phyloP scores from a whole-genome alignment of 2,113 vertebrate genomes.

The Indicator indicator region DNA sequence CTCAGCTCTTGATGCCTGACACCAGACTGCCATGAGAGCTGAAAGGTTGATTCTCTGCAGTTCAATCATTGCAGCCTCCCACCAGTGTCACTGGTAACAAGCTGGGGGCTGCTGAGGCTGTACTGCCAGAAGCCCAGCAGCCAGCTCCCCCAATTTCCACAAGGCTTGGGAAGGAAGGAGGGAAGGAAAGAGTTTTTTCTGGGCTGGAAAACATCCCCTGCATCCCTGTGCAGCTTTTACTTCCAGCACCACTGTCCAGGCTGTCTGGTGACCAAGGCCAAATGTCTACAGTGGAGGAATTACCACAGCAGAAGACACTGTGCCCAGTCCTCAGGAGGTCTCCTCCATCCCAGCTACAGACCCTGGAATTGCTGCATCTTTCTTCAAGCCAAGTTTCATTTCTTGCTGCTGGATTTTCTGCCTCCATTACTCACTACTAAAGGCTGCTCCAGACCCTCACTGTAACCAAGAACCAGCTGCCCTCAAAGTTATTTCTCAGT shows the following conservation, averaged over 20 bases:
- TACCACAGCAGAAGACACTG: not conserved
- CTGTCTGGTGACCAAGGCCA: not conserved
- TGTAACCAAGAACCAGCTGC: not conserved
- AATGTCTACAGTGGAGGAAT: not conserved
- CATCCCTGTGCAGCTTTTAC: not conserved
- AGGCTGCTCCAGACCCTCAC: not conserved
- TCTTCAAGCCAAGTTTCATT: not conserved
- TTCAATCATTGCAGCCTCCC: not conserved
- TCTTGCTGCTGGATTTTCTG: not conserved
- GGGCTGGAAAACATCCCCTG: not conserved
- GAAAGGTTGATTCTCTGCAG: not conserved
- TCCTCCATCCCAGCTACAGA: not conserved
- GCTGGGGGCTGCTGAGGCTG: not conserved
- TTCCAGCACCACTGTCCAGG: not conserved
- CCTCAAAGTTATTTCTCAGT: not conserved
- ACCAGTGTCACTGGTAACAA: not conserved
- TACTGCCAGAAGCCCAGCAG: not conserved
- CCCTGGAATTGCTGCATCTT: not conserved
- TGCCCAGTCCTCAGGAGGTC: not conserved
- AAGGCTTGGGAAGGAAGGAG: not conserved
- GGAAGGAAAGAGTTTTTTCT: not conserved
- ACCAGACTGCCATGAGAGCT: not conserved
- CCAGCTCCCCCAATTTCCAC: not conserved
- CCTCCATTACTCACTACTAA: rapidly evolving
- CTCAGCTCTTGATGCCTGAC: not conserved